Evolutionary conservation across 1,140 invertebrate species (phyloP), one percentile per base, ranked within the genome.

Genomic region (Lithobius niger): DNA sequence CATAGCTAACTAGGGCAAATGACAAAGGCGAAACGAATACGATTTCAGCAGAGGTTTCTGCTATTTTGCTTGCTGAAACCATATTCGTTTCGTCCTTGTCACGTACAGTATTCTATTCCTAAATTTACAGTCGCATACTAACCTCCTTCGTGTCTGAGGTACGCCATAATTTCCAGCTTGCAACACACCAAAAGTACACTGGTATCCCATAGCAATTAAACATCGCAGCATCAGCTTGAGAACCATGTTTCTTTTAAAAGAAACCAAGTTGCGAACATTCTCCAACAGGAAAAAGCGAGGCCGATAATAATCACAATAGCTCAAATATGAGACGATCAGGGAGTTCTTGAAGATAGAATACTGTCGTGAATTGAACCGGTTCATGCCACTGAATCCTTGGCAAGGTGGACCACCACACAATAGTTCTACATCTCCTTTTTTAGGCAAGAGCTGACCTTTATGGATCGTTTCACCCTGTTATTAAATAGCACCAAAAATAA

Each of bases 301-400:
- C 22, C 87, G 74, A 64, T 89, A 93, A 65, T 80, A 91, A 70
- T 92, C 88, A 67, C 86, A 88, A 65, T 82, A 92, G 24, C 86
- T 87, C 1, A 92, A 71, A 66, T 81, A 90, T 0, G 86, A 82
- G 0, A 83, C 83, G n/a, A 92, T 81, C 1, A 92, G 70, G 0
- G 88, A 91, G 68, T 90, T 92, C 76, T 90, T 90, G 62, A 92
- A 91, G 25, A 80, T 74, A 0, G 87, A 90, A 69, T 90, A 91
- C 61, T 90, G 82, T n/a, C 86, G 70, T 0, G 79, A 82, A 69
- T 87, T 91, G 66, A 92, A 92, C 19, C 87, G 73, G 71, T 92
- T 92, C 86, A 92, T 89, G 24, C 84, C 85, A 58, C 83, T 88
- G 68, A 91, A 93, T 0, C 88, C 88, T 71, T 93, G 89, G 67